Percentiles rank a stretch among this genome's conserved stretches.
Conservation (phyloP, 2,888 invertebrate species). For the Choreutis nemorana region DNA sequence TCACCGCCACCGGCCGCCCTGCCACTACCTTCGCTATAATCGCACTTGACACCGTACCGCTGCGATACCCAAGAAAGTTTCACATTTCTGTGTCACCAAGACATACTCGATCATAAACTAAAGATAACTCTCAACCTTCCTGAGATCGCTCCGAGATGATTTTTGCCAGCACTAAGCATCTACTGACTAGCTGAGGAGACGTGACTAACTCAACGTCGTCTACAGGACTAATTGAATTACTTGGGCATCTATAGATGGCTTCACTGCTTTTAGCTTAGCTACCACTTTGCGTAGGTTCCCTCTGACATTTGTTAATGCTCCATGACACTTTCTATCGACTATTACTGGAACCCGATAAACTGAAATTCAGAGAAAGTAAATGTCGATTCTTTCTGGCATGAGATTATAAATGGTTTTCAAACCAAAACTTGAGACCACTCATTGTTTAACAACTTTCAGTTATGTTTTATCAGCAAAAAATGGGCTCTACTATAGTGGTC, state of each 20-base stretch:
- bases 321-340: too few species aligned
- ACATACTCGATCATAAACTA: not conserved
- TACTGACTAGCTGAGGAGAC: too few species aligned
- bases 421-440: too few species aligned
- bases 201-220: constrained; percentile 12
- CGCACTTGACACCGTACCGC: constrained; percentile 60
- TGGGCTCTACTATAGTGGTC: too few species aligned
- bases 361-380: constrained; percentile 12
- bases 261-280: constrained; percentile 20
- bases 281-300: too few species aligned
- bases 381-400: constrained; percentile 34
- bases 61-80: constrained; percentile 58
- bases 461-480: too few species aligned
- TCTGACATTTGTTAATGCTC: too few species aligned
- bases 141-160: not conserved
- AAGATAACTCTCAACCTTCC: not conserved
- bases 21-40: constrained; percentile 48
- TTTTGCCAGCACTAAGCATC: too few species aligned
- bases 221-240: constrained; percentile 48
- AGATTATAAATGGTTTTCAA: too few species aligned
- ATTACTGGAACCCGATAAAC: too few species aligned
- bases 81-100: constrained; percentile 50
- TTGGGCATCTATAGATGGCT: constrained; percentile 33
- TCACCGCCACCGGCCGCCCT: constrained; percentile 46
- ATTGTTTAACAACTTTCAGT: too few species aligned